These are phyloP conservation scores for Sylvia atricapilla DNA, from an alignment of 2,113 vertebrate species.

Conservation along the genomic window DNA sequence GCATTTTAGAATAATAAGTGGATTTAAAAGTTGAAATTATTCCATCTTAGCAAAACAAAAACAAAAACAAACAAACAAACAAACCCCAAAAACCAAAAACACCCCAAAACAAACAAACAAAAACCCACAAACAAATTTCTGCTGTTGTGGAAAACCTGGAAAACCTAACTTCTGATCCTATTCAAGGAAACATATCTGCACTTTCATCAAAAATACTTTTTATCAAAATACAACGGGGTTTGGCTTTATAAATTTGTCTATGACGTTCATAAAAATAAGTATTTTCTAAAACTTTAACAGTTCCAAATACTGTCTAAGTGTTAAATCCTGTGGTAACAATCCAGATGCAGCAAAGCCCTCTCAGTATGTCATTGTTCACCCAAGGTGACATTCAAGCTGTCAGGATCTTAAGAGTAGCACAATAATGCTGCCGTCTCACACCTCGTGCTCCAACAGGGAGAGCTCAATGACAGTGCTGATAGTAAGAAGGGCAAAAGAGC, in stretches of 20 bases:
- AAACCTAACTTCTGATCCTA: background rate
- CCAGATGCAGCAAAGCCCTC: background rate
- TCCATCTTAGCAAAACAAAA: background rate
- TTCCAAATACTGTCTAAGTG: background rate
- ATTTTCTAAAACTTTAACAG: background rate
- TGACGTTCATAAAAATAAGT: background rate
- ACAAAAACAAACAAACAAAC: too few relatives aligned
- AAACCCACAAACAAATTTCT: background rate
- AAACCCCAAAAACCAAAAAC: background rate
- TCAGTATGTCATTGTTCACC: background rate
- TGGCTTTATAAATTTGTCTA: background rate
- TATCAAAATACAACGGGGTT: background rate
- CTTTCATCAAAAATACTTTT: background rate
- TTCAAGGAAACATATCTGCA: background rate
- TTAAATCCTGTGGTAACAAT: background rate
- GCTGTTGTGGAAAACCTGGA: background rate
- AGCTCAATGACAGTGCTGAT: background rate
- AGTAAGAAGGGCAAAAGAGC: background rate
- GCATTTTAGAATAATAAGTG: background rate
- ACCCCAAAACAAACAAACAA: too few relatives aligned
- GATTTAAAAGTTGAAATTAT: background rate
- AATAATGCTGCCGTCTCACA: background rate
- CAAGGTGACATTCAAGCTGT: conserved; percentile 55
- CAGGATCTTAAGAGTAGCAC: background rate
- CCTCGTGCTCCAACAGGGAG: background rate